phyloP scores from a whole-genome alignment of 2,113 vertebrate species.

The Perca schrenkii region DNA sequence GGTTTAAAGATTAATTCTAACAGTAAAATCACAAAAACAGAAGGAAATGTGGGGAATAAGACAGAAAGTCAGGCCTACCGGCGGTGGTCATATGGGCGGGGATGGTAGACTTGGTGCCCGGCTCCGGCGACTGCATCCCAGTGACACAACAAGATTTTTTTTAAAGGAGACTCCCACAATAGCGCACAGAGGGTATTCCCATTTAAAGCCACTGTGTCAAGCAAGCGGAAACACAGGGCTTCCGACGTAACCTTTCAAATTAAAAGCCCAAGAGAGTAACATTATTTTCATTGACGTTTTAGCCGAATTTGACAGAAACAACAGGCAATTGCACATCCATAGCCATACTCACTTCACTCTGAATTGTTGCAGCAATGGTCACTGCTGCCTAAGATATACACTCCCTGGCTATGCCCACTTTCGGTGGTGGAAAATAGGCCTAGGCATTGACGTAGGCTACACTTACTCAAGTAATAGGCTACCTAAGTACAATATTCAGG shows the following conservation, averaged over 20 bases:
- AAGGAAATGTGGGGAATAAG: not conserved
- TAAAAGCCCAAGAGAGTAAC: conserved; percentile 25
- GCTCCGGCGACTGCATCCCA: conserved; percentile 72
- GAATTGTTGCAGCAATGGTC: not conserved
- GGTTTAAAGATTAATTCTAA: not conserved
- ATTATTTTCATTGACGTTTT: not conserved
- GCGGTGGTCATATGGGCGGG: conserved; percentile 33
- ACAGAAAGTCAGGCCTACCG: conserved; percentile 61
- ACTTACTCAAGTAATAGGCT: no score
- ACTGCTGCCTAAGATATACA: not conserved
- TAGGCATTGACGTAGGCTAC: no score
- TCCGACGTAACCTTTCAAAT: conserved; percentile 42
- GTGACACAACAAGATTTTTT: conserved; percentile 65
- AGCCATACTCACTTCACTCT: not conserved
- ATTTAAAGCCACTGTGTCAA: conserved; percentile 53
- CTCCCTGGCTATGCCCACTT: not conserved
- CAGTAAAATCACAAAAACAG: not conserved
- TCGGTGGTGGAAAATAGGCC: not conserved
- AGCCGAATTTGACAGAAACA: not conserved
- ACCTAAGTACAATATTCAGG: no score
- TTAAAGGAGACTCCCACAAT: conserved; percentile 69
- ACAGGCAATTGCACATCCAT: not conserved
- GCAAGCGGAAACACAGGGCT: accelerated
- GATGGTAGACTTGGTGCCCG: conserved; percentile 53
- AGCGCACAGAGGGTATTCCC: conserved; percentile 56